Percentiles rank a stretch among this genome's conserved stretches.
These are phyloP conservation scores for Camponotus fellah DNA, from an alignment of 2,888 invertebrate species.

Conservation along the genomic window DNA sequence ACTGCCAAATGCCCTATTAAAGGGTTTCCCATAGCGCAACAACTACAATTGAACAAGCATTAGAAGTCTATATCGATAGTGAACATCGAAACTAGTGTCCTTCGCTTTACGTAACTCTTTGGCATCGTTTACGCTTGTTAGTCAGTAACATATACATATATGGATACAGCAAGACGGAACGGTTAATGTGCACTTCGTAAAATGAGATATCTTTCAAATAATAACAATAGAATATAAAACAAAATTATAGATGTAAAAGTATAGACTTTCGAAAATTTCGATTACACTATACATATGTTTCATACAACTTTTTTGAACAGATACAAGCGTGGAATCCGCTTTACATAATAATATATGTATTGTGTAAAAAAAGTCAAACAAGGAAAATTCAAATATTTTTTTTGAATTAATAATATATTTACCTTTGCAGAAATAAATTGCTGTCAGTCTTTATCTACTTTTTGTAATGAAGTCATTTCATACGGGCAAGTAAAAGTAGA, in stretches of 20 bases:
- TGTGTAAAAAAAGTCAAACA: neutral
- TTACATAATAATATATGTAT: neutral
- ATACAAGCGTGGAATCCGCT: neutral
- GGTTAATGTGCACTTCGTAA: neutral
- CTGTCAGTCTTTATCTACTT: neutral
- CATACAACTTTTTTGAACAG: neutral
- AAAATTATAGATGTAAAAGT: constrained; percentile 11
- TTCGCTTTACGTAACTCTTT: constrained; percentile 68
- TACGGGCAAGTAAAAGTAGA: neutral
- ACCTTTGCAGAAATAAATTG: neutral
- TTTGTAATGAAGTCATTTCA: neutral
- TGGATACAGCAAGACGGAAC: constrained; percentile 25
- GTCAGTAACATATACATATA: constrained; percentile 13
- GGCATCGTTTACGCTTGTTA: constrained; percentile 56
- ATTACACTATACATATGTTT: neutral
- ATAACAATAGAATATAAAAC: constrained; percentile 20
- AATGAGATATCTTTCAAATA: constrained; percentile 26
- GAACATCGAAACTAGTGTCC: constrained; percentile 59
- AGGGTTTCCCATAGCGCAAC: constrained; percentile 18
- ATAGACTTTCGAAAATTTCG: constrained; percentile 8
- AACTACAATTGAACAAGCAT: constrained; percentile 29
- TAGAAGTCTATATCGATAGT: constrained; percentile 45
- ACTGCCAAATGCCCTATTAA: neutral
- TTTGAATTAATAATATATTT: neutral
- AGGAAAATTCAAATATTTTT: neutral